Evolutionary conservation across 2,797 vertebrate genomes (phyloP).

Genomic region (Alosa sapidissima): DNA sequence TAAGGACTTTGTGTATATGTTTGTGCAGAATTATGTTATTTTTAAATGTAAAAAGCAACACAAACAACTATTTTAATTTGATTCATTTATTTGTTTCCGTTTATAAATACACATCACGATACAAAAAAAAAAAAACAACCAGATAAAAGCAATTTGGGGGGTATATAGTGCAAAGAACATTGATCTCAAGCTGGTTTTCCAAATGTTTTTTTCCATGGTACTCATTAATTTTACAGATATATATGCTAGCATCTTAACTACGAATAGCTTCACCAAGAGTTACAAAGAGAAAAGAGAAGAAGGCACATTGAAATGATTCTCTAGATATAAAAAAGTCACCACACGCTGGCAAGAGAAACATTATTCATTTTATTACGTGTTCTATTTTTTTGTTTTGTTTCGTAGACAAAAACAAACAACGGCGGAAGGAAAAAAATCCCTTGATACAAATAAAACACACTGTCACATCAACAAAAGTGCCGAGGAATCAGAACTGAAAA

Average conservation of each 20-base stretch:
- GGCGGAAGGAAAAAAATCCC: slow-evolving; percentile 10
- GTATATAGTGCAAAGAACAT: slow-evolving; percentile 17
- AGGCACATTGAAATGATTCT: slow-evolving; percentile 15
- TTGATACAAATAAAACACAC: background rate
- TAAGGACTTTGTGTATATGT: background rate
- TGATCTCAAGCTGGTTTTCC: slow-evolving; percentile 10
- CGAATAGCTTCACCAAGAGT: slow-evolving; percentile 12
- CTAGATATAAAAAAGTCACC: slow-evolving; percentile 6
- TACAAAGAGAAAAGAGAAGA: slow-evolving; percentile 15
- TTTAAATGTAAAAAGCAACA: background rate
- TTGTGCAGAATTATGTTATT: no score
- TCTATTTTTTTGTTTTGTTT: background rate
- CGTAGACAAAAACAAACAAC: background rate
- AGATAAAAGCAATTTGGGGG: background rate
- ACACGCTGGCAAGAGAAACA: slow-evolving; percentile 11
- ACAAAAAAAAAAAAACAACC: background rate
- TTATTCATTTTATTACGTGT: background rate
- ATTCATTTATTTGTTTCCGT: slow-evolving; percentile 22
- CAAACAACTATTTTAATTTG: slow-evolving; percentile 3
- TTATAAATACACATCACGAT: slow-evolving; percentile 24
- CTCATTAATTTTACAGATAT: background rate
- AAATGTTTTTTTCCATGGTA: background rate
- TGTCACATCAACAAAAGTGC: slow-evolving; percentile 6
- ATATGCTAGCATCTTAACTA: slow-evolving; percentile 21
- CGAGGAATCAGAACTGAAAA: background rate